phyloP scores from a whole-genome alignment of 2,888 invertebrate species.

The Drosophila gaucha region DNA sequence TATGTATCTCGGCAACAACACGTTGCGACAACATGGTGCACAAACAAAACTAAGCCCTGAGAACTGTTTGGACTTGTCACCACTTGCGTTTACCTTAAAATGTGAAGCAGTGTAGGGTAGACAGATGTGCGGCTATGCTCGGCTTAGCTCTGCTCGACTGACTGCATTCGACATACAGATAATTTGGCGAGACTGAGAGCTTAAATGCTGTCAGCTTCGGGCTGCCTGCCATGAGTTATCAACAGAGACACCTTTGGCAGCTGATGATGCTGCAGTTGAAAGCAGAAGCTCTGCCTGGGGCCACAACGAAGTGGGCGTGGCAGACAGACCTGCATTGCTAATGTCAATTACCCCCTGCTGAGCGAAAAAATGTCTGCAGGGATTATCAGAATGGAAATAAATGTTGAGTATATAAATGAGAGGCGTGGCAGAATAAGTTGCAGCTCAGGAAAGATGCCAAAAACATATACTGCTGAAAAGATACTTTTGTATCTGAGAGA shows the following conservation, averaged over 20 bases:
- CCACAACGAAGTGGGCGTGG: slow-evolving; percentile 32
- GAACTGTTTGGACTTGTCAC: slow-evolving; percentile 37
- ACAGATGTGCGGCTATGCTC: slow-evolving; percentile 16
- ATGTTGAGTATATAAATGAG: neutral
- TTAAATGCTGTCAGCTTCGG: slow-evolving; percentile 35
- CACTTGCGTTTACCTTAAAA: slow-evolving; percentile 46
- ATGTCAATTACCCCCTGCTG: slow-evolving; percentile 26
- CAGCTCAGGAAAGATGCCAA: neutral
- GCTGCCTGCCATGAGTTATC: slow-evolving; percentile 33
- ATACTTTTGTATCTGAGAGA: neutral
- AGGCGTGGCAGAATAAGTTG: slow-evolving; percentile 1
- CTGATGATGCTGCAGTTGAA: slow-evolving; percentile 17
- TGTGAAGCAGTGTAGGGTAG: slow-evolving; percentile 17
- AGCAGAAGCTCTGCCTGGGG: slow-evolving; percentile 1
- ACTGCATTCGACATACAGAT: slow-evolving; percentile 41
- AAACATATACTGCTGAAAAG: neutral
- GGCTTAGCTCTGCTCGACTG: slow-evolving; percentile 1
- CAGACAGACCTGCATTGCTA: slow-evolving; percentile 30
- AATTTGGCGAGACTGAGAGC: slow-evolving; percentile 48
- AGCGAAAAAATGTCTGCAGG: slow-evolving; percentile 9
- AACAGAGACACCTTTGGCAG: slow-evolving; percentile 23
- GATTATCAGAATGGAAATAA: slow-evolving; percentile 17
- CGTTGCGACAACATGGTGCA: slow-evolving; percentile 52
- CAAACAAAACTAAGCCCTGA: slow-evolving; percentile 31
- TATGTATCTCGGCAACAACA: slow-evolving; percentile 44